A percentile compares a stretch with the other conserved stretches of the same genome.
Conservation (phyloP, 1,140 invertebrate genomes). For the Neodiprion pinetum region DNA sequence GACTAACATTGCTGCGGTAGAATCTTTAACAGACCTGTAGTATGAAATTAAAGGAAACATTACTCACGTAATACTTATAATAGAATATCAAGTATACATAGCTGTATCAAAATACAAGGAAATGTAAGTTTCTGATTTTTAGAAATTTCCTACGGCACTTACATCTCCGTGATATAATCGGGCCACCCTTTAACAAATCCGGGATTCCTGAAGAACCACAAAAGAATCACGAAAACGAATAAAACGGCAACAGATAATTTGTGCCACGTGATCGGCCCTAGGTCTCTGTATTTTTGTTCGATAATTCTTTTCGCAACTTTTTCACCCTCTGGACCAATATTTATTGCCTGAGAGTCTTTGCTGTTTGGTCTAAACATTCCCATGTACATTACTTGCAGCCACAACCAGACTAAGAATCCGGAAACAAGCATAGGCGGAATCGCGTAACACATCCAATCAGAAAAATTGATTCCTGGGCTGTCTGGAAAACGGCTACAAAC, state of each 20-base stretch:
- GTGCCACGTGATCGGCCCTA: conserved; percentile 81
- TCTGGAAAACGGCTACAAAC: conserved; percentile 45
- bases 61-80: too few relatives aligned
- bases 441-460: conserved; percentile 75
- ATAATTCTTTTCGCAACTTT: conserved; percentile 67
- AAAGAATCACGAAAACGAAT: conserved; percentile 78
- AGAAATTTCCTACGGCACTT: conserved; percentile 31
- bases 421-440: conserved; percentile 75
- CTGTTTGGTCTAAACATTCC: conserved; percentile 73
- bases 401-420: conserved; percentile 74
- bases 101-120: conserved; percentile 19
- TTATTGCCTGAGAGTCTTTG: conserved; percentile 65
- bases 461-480: conserved; percentile 70
- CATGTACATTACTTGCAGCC: conserved; percentile 76
- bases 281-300: conserved; percentile 73
- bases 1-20: conserved; percentile 82
- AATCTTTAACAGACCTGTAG: conserved; percentile 76
- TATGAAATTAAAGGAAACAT: conserved; percentile 44
- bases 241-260: conserved; percentile 75
- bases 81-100: too few relatives aligned
- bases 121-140: conserved; percentile 12
- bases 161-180: conserved; percentile 64
- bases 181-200: conserved; percentile 81
- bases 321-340: conserved; percentile 65
- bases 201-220: conserved; percentile 87